Percentiles rank a stretch among this genome's conserved stretches.
Conservation (phyloP, 2,113 vertebrate genomes). For the Eurypyga helias region DNA sequence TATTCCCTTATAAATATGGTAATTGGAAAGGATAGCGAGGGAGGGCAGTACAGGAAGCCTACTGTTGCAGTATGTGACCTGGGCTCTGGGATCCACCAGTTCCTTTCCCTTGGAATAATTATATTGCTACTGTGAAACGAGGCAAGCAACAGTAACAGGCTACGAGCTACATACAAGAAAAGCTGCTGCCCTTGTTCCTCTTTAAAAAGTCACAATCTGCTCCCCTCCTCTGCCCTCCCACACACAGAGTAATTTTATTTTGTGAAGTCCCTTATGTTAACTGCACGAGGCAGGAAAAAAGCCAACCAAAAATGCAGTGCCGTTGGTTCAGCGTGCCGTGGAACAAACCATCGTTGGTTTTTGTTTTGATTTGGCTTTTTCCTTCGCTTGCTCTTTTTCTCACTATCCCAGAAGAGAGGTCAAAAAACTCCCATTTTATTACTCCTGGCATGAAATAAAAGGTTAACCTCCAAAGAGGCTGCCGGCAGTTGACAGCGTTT, state of each 20-base stretch:
- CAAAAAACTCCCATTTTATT: background rate
- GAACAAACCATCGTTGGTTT: background rate
- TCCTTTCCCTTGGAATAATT: background rate
- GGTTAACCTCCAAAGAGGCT: background rate
- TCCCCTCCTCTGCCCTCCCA: slow-evolving; percentile 54
- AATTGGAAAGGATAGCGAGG: background rate
- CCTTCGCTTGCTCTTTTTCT: background rate
- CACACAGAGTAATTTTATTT: background rate
- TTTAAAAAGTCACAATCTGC: slow-evolving; percentile 63
- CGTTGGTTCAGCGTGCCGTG: background rate
- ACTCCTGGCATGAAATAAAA: slow-evolving; percentile 9
- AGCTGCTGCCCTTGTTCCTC: slow-evolving; percentile 15
- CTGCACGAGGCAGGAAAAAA: background rate
- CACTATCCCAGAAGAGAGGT: background rate
- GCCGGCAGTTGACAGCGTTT: background rate
- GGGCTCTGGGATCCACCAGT: background rate
- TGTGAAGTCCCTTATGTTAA: slow-evolving; percentile 2
- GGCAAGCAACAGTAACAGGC: background rate
- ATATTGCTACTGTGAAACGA: background rate
- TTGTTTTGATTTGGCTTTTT: slow-evolving; percentile 21
- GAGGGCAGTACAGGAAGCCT: background rate
- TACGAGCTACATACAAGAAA: background rate
- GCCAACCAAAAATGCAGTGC: background rate
- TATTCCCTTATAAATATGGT: background rate
- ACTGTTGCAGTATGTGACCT: background rate